Conservation (phyloP, 2,888 invertebrate species). For the Sussaba pulchella region DNA sequence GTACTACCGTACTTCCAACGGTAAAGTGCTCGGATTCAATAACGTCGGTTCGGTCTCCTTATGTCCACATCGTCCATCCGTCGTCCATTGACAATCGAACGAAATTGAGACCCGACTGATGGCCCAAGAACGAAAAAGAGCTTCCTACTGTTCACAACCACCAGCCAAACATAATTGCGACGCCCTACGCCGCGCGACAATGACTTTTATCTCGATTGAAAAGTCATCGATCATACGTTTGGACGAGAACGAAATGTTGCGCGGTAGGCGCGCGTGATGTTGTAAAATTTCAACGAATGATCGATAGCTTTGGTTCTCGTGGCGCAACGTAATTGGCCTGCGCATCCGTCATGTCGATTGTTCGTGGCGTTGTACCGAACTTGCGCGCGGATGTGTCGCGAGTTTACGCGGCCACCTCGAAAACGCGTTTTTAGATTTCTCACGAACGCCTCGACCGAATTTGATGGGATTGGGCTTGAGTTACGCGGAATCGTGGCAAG, state of each 20-base stretch:
- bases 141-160: conserved; percentile 35
- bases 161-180: conserved; percentile 45
- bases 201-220: conserved; percentile 76
- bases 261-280: conserved; percentile 44
- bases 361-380: conserved; percentile 24
- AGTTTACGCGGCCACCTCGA: too few relatives aligned
- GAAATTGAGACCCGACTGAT: conserved; percentile 51
- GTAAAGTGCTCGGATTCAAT: too few relatives aligned
- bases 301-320: conserved; percentile 70
- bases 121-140: too few relatives aligned
- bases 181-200: conserved; percentile 67
- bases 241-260: conserved; percentile 16
- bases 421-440: too few relatives aligned
- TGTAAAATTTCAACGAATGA: conserved; percentile 79
- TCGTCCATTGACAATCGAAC: conserved; percentile 52
- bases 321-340: conserved; percentile 67
- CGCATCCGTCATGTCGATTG: conserved; percentile 65
- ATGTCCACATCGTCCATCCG: conserved; percentile 29
- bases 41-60: too few relatives aligned
- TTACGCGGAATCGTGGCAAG: too few relatives aligned
- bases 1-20: too few relatives aligned
- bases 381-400: conserved; percentile 21
- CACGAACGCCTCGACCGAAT: too few relatives aligned
- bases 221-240: conserved; percentile 78
- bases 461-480: too few relatives aligned